Conservation (phyloP, 2,888 invertebrate genomes). For the Tachina grossa region DNA sequence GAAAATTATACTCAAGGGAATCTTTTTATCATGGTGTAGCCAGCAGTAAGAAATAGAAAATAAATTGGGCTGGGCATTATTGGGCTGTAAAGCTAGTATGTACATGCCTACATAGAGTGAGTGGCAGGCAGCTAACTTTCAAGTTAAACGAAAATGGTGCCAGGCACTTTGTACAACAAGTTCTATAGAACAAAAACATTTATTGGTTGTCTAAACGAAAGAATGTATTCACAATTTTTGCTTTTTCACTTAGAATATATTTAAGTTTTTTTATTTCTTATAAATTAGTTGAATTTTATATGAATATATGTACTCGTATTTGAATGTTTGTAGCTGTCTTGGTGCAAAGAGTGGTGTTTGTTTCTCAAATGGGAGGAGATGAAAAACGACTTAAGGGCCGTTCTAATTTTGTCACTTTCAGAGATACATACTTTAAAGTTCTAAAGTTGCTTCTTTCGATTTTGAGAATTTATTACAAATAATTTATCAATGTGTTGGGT, state of each 20-base stretch:
- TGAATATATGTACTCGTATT: conserved; percentile 19
- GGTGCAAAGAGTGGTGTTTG: conserved; percentile 6
- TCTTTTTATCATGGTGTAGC: conserved; percentile 62
- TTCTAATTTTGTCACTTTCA: conserved; percentile 37
- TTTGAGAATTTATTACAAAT: conserved; percentile 79
- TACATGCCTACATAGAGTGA: neutral
- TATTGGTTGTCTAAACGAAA: conserved; percentile 41
- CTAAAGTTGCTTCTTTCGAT: conserved; percentile 55
- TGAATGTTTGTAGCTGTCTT: conserved; percentile 3
- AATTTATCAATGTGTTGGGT: conserved; percentile 78
- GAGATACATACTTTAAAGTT: conserved; percentile 18
- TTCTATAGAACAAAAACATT: conserved; percentile 44
- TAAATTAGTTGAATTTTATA: conserved; percentile 64
- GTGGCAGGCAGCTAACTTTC: conserved; percentile 8
- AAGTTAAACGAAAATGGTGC: conserved; percentile 33
- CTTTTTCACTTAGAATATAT: conserved; percentile 38
- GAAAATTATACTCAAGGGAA: conserved; percentile 78
- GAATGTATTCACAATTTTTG: conserved; percentile 21
- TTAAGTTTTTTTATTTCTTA: conserved; percentile 61
- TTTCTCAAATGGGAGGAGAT: conserved; percentile 17
- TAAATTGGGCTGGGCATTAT: conserved; percentile 73
- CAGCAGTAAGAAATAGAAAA: conserved; percentile 46
- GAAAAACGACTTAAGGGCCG: conserved; percentile 54
- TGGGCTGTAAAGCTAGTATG: conserved; percentile 39
- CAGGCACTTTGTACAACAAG: conserved; percentile 47